Evolutionary conservation across 2,888 invertebrate genomes (phyloP).

Genomic region (Tethea ocularis): DNA sequence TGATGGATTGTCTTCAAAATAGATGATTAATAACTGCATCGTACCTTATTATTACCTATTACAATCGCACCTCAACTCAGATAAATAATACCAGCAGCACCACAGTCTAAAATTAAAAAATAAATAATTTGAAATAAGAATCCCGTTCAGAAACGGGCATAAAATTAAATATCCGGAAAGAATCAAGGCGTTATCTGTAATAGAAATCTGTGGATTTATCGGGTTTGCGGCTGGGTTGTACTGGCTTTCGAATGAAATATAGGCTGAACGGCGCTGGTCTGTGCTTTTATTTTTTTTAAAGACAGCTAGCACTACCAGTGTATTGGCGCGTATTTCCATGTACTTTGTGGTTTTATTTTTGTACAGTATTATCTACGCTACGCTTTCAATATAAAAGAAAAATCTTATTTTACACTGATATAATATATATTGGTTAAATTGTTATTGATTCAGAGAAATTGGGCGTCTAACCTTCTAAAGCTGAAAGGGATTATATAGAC

Average conservation of each 20-base stretch:
- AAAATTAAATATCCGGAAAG: conserved; percentile 81
- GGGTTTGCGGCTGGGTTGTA: conserved; percentile 66
- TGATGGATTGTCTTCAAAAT: no score
- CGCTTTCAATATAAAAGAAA: no score
- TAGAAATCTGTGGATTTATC: conserved; percentile 81
- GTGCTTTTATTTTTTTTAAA: conserved; percentile 50
- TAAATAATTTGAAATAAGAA: conserved; percentile 59
- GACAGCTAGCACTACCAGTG: conserved; percentile 45
- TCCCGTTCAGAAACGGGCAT: conserved; percentile 58
- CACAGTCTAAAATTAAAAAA: conserved; percentile 23
- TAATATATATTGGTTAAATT: no score
- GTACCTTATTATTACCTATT: no score
- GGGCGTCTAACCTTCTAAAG: no score
- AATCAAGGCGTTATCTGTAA: conserved; percentile 78
- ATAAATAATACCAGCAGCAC: not conserved
- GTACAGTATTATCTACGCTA: conserved; percentile 37
- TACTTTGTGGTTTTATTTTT: conserved; percentile 33
- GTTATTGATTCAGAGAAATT: no score
- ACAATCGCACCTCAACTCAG: no score
- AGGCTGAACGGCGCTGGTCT: conserved; percentile 56
- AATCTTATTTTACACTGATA: conserved; percentile 18
- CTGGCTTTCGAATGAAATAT: conserved; percentile 73
- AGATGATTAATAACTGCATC: no score
- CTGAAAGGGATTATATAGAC: no score
- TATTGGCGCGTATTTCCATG: conserved; percentile 51